phyloP scores from a whole-genome alignment of 2,797 vertebrate genomes.

The Aeoliscus strigatus region DNA sequence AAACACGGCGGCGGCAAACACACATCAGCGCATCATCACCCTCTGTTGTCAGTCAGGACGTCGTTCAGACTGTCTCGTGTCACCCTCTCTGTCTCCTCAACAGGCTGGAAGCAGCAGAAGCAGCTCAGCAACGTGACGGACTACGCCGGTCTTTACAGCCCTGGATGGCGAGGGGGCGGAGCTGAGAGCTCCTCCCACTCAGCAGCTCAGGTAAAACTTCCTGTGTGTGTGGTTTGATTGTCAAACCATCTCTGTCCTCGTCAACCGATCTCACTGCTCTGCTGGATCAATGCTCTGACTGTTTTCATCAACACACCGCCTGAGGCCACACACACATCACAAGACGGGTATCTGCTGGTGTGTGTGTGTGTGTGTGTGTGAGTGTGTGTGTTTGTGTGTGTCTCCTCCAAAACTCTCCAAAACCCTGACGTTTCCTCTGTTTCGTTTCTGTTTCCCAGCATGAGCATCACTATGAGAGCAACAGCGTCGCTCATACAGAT shows the following conservation, averaged over 20 bases:
- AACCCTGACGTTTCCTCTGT: not conserved
- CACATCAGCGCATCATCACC: too few relatives aligned
- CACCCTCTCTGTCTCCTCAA: slow-evolving; percentile 9
- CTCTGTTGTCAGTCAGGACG: too few relatives aligned
- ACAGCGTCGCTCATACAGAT: slow-evolving; percentile 47
- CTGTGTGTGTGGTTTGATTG: not conserved
- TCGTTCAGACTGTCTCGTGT: too few relatives aligned
- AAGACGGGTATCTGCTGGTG: slow-evolving; percentile 60
- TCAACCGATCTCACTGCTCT: slow-evolving; percentile 27
- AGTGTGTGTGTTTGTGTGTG: too few relatives aligned
- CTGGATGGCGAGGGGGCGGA: slow-evolving; percentile 58
- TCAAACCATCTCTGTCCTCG: slow-evolving; percentile 24
- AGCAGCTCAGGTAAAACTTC: slow-evolving; percentile 69
- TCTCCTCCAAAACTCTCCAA: too few relatives aligned
- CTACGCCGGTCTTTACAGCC: slow-evolving; percentile 44
- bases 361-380: slow-evolving; percentile 31
- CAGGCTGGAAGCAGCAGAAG: slow-evolving; percentile 63
- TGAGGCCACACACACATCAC: slow-evolving; percentile 57
- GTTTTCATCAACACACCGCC: slow-evolving; percentile 63
- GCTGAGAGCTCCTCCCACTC: slow-evolving; percentile 52
- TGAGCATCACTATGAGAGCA: slow-evolving; percentile 38
- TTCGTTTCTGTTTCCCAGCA: slow-evolving; percentile 50
- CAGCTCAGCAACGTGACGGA: slow-evolving; percentile 74
- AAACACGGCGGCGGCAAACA: too few relatives aligned
- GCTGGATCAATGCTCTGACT: slow-evolving; percentile 48